Evolutionary conservation across 2,888 invertebrate species (phyloP).

Genomic region (Magallana nippona): DNA sequence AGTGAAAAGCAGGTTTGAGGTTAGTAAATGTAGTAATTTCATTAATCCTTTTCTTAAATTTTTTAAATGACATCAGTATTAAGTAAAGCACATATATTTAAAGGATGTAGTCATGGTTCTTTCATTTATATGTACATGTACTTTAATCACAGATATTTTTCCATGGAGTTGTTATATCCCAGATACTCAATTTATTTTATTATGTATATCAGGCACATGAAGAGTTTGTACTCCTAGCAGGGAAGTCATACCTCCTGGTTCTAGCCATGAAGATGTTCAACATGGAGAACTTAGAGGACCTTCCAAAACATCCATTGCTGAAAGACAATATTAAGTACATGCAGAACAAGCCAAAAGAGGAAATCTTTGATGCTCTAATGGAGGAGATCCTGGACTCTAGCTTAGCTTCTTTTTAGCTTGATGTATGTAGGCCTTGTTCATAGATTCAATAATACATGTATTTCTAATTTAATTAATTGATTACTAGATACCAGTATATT

Average conservation of each 20-base stretch:
- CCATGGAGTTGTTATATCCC: no score
- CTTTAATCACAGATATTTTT: no score
- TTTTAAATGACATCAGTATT: no score
- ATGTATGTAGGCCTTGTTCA: neutral
- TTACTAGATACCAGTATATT: neutral
- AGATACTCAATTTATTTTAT: neutral
- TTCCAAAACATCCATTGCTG: constrained; percentile 38
- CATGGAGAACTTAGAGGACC: constrained; percentile 41
- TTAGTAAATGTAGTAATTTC: constrained; percentile 5
- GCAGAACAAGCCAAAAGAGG: constrained; percentile 36
- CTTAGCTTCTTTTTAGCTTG: neutral
- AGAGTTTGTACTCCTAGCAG: constrained; percentile 46
- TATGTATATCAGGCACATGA: constrained; percentile 46
- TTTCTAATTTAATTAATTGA: neutral
- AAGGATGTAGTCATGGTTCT: no score
- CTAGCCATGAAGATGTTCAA: constrained; percentile 30
- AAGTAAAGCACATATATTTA: no score
- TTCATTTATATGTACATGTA: no score
- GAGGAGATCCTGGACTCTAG: constrained; percentile 13
- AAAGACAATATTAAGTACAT: constrained; percentile 35
- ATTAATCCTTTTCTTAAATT: neutral
- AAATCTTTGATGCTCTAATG: constrained; percentile 29
- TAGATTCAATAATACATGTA: neutral
- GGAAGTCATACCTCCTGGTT: constrained; percentile 39
- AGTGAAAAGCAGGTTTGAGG: constrained; percentile 51